Percentiles rank a stretch among this genome's conserved stretches.
phyloP scores from a whole-genome alignment of 2,888 invertebrate species.

The Acleris emargana region DNA sequence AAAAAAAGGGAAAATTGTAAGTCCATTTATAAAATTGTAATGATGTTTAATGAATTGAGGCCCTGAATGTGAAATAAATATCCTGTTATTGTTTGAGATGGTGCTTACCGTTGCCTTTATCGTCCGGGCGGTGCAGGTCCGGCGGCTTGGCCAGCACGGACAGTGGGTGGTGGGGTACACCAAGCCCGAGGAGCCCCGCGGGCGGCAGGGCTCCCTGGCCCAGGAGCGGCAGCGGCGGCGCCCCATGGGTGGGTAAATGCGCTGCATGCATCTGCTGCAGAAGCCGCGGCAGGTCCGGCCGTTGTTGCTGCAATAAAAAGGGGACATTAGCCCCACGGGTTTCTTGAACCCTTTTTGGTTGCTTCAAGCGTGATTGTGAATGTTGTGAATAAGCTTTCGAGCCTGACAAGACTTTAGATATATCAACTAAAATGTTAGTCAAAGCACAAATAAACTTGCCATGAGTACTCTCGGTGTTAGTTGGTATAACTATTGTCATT shows the following conservation, averaged over 20 bases:
- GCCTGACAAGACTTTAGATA: no score
- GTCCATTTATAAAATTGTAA: background rate
- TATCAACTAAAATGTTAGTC: no score
- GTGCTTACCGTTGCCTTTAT: slow-evolving; percentile 89
- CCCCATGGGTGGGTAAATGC: slow-evolving; percentile 89
- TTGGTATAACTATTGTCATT: no score
- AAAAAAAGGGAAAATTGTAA: background rate
- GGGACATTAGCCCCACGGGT: slow-evolving; percentile 8
- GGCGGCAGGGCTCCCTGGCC: slow-evolving; percentile 79
- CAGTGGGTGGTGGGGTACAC: slow-evolving; percentile 89
- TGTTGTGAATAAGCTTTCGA: no score
- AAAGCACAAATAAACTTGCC: no score
- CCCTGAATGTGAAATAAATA: no score
- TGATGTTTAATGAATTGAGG: slow-evolving; percentile 1
- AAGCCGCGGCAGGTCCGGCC: slow-evolving; percentile 91
- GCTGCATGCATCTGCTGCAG: slow-evolving; percentile 97
- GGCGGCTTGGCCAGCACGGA: slow-evolving; percentile 91
- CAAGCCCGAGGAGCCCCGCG: slow-evolving; percentile 87
- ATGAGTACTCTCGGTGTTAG: no score
- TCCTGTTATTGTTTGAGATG: no score
- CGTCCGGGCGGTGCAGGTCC: slow-evolving; percentile 89
- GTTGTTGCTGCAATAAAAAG: slow-evolving; percentile 87
- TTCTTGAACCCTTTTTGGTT: background rate
- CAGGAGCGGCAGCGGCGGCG: slow-evolving; percentile 86
- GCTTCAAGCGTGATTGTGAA: background rate